Conservation (phyloP, 2,797 vertebrate genomes). For the Peromyscus melanophrys region DNA sequence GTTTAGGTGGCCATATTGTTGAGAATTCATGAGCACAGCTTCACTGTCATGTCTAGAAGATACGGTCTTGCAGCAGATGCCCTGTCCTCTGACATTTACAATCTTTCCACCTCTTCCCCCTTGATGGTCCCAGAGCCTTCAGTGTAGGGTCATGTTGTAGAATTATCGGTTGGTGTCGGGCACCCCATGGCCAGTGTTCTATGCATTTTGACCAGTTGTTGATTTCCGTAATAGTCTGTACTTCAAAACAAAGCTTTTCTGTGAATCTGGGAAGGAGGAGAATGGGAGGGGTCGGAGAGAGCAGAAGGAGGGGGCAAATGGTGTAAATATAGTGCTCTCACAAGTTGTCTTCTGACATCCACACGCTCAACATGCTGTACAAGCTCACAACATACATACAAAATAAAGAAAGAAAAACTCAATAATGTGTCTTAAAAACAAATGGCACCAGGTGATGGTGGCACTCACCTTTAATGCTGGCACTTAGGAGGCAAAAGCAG, state of each 20-base stretch:
- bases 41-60: no score
- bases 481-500: background rate
- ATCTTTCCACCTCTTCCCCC: background rate
- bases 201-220: no score
- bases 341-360: background rate
- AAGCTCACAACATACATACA: background rate
- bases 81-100: background rate
- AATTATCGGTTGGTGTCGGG: no score
- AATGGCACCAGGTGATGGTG: background rate
- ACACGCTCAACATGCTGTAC: background rate
- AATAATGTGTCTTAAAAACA: background rate
- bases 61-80: background rate
- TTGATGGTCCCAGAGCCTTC: background rate
- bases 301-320: no score
- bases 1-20: background rate
- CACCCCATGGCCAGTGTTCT: background rate
- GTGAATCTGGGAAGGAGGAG: no score
- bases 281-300: background rate
- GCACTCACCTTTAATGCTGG: fast-evolving
- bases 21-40: background rate
- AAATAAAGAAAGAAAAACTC: background rate
- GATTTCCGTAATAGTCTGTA: background rate
- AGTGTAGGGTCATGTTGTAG: background rate
- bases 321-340: no score
- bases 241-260: background rate